Evolutionary conservation across 2,113 vertebrate genomes (phyloP), one percentile per base, ranked within the genome.

Genomic region (Platichthys flesus): DNA sequence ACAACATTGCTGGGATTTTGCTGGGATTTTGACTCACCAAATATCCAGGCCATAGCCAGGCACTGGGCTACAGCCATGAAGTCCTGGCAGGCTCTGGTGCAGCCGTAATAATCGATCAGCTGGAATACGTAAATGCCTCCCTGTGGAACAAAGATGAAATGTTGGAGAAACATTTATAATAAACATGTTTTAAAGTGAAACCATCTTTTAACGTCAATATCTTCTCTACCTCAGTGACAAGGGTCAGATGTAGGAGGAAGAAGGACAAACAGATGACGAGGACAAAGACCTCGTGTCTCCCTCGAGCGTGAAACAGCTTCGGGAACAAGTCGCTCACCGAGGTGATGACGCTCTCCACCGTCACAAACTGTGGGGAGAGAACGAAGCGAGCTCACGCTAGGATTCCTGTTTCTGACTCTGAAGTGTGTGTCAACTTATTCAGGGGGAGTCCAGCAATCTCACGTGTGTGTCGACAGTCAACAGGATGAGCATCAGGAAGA

Each of bases 401-500:
- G 6, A 7, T n/a, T 37, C 4, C 59, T 37, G 20, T 8, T 6
- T 3, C 1, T 60, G 15, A 18, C 7, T 35, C 20, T 10, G 9
- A 4, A 16, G 18, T 60, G 58, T 5, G 21, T 57, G 4, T 21
- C 51, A 3, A 5, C 51, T n/a, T 1, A 2, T 3, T 3, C 8
- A 54, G 0, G 49, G 51, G 45, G 3, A 6, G 45, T 49, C 2
- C 24, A n/a, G 0, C 26, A 8, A 7, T 45, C 51, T 67, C 69
- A 94, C 92, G 24, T 93, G 86, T 65, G 90, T 87, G 72, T 94
- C 92, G 14, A 93, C 78, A 2, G 67, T 82, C 24, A 93, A 78
- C 0, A 93, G 57, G 65, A 93, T 54, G 18, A 93, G 79, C 93
- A 94, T 93, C 45, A 92, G 70, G 75, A 94, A 94, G 59, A 94